Percentiles rank a stretch among this genome's conserved stretches.
These are phyloP conservation scores for Erynnis tages DNA, from an alignment of 2,888 invertebrate species.

Conservation along the genomic window DNA sequence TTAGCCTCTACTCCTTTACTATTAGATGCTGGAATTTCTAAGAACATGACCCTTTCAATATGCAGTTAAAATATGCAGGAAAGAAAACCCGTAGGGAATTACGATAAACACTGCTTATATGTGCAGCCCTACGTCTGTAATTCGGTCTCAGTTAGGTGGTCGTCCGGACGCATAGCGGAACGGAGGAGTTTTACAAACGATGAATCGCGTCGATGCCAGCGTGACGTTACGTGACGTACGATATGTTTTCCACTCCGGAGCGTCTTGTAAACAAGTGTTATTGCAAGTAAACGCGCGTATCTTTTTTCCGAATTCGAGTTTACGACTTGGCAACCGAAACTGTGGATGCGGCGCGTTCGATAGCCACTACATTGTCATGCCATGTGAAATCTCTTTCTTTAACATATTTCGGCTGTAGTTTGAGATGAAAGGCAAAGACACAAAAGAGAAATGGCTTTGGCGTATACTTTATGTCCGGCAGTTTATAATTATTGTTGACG, in stretches of 20 bases:
- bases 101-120: too few relatives aligned
- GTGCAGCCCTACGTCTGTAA: background rate
- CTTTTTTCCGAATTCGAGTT: conserved; percentile 16
- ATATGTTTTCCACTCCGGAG: conserved; percentile 20
- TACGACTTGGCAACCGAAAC: conserved; percentile 18
- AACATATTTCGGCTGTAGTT: background rate
- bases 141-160: conserved; percentile 8
- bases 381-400: background rate
- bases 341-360: conserved; percentile 1
- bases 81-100: too few relatives aligned
- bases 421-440: too few relatives aligned
- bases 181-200: conserved; percentile 48
- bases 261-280: conserved; percentile 25
- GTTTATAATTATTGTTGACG: too few relatives aligned
- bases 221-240: conserved; percentile 37
- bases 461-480: too few relatives aligned
- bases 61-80: too few relatives aligned
- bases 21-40: too few relatives aligned
- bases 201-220: conserved; percentile 45
- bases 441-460: too few relatives aligned
- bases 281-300: conserved; percentile 18
- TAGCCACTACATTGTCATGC: background rate
- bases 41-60: too few relatives aligned
- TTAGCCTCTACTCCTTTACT: too few relatives aligned
- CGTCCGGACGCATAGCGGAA: conserved; percentile 20